phyloP scores from a whole-genome alignment of 2,888 invertebrate genomes.

The Meloe dianella region DNA sequence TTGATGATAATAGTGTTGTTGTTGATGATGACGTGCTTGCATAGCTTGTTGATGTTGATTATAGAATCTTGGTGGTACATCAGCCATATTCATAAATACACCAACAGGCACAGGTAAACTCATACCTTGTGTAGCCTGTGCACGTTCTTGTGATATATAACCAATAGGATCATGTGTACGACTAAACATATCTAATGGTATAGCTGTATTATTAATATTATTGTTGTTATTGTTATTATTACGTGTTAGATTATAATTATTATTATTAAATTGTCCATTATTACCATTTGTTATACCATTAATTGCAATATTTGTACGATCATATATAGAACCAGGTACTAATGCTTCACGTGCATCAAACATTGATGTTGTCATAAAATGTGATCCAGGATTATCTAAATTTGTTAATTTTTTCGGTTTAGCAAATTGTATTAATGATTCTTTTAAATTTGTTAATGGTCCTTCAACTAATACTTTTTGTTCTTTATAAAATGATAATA shows the following conservation, averaged over 20 bases:
- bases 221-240: constrained; percentile 16
- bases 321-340: constrained; percentile 92
- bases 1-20: constrained; percentile 43
- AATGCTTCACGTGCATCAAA: constrained; percentile 96
- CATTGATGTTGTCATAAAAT: constrained; percentile 97
- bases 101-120: constrained; percentile 92
- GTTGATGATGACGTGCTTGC: constrained; percentile 62
- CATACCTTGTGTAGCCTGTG: constrained; percentile 70
- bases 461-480: constrained; percentile 97
- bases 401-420: constrained; percentile 97
- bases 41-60: constrained; percentile 76
- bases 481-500: constrained; percentile 96
- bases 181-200: constrained; percentile 68
- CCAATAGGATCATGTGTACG: constrained; percentile 89
- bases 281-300: constrained; percentile 31
- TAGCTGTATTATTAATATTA: constrained; percentile 45
- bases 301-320: constrained; percentile 66
- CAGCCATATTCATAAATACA: constrained; percentile 91
- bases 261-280: constrained; percentile 2
- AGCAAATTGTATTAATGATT: constrained; percentile 94
- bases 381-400: constrained; percentile 92
- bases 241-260: constrained; percentile 3
- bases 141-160: constrained; percentile 87
- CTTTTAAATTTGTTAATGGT: constrained; percentile 94
- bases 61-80: constrained; percentile 76